These are phyloP conservation scores for Tetropium fuscum DNA, from an alignment of 2,888 invertebrate genomes.

Conservation along the genomic window DNA sequence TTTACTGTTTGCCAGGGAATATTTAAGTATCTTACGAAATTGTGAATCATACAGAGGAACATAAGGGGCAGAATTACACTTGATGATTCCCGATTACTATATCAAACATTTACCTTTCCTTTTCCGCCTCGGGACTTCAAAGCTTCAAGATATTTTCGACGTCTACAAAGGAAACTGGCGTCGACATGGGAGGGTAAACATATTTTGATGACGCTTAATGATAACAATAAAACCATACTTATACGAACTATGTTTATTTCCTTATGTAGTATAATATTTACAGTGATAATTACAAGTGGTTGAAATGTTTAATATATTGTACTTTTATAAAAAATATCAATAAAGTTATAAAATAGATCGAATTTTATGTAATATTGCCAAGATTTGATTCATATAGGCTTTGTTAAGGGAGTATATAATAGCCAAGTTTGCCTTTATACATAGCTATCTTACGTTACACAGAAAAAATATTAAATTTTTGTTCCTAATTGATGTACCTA, in stretches of 20 bases:
- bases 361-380: slow-evolving; percentile 26
- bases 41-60: too few species aligned
- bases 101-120: slow-evolving; percentile 24
- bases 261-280: slow-evolving; percentile 49
- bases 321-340: slow-evolving; percentile 46
- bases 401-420: slow-evolving; percentile 2
- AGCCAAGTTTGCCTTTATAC: slow-evolving; percentile 12
- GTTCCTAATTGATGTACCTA: too few species aligned
- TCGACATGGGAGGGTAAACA: slow-evolving; percentile 5
- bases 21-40: too few species aligned
- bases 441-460: slow-evolving; percentile 7
- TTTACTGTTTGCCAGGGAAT: too few species aligned
- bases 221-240: slow-evolving; percentile 21
- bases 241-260: slow-evolving; percentile 49
- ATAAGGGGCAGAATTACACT: slow-evolving; percentile 4
- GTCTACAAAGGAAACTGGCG: slow-evolving; percentile 13
- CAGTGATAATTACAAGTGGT: slow-evolving; percentile 53
- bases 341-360: slow-evolving; percentile 35
- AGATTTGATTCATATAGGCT: slow-evolving; percentile 13
- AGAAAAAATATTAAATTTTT: too few species aligned
- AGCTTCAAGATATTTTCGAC: slow-evolving; percentile 15
- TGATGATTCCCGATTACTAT: slow-evolving; percentile 19
- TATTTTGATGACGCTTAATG: slow-evolving; percentile 3
- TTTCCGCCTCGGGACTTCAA: slow-evolving; percentile 13
- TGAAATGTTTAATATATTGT: slow-evolving; percentile 36